Evolutionary conservation across 2,113 vertebrate genomes (phyloP).

Genomic region (Phylloscopus trochilus): DNA sequence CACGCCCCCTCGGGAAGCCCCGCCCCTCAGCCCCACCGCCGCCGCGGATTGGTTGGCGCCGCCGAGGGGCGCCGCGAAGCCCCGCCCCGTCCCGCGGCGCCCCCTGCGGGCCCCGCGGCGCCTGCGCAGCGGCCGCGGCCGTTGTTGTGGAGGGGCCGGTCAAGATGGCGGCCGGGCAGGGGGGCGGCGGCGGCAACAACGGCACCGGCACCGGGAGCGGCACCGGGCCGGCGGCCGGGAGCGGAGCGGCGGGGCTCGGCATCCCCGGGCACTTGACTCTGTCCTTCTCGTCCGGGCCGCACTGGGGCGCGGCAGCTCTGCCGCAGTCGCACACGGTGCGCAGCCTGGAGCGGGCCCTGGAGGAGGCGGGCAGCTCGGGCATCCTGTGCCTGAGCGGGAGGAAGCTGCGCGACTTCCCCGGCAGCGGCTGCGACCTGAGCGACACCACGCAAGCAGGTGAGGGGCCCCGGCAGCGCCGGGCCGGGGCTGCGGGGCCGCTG

Average conservation of each 20-base stretch:
- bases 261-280: slow-evolving; percentile 49
- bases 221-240: neutral
- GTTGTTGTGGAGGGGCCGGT: slow-evolving; percentile 63
- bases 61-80: too few species aligned
- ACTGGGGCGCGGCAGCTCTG: slow-evolving; percentile 81
- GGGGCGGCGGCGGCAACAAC: slow-evolving; percentile 63
- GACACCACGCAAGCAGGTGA: slow-evolving; percentile 96
- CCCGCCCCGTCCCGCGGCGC: neutral
- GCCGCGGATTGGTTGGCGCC: neutral
- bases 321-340: slow-evolving; percentile 84
- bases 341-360: slow-evolving; percentile 92
- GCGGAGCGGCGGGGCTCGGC: slow-evolving; percentile 13
- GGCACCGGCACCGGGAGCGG: neutral
- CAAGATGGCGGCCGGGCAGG: slow-evolving; percentile 47
- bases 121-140: slow-evolving; percentile 12
- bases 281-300: slow-evolving; percentile 79
- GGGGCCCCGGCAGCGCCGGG: neutral
- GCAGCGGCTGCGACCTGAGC: slow-evolving; percentile 88
- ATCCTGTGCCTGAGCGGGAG: slow-evolving; percentile 93
- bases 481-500: too few species aligned
- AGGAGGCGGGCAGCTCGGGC: slow-evolving; percentile 91
- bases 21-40: rapidly evolving
- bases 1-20: neutral
- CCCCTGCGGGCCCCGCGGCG: too few species aligned
- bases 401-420: slow-evolving; percentile 92